Conservation (phyloP, 1,140 invertebrate species). For the Arctopsyche grandis region DNA sequence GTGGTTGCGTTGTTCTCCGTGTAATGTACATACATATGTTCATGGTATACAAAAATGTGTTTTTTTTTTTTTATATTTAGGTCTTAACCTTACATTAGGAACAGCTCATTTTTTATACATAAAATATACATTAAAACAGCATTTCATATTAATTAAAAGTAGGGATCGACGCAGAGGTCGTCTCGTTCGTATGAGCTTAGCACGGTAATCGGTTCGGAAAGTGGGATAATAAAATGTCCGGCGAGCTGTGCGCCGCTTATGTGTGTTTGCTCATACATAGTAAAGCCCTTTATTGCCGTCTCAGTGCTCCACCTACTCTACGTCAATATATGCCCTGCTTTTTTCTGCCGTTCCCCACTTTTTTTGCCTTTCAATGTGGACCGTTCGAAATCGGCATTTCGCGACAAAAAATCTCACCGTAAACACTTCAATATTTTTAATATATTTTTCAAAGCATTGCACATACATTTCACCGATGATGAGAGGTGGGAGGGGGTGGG, state of each 20-base stretch:
- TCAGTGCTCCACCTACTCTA: constrained; percentile 7
- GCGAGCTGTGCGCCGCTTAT: constrained; percentile 30
- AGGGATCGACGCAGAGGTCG: constrained; percentile 17
- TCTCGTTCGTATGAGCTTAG: constrained; percentile 25
- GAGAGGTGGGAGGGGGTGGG: too few species aligned
- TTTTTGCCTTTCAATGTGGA: not conserved
- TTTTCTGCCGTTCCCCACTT: not conserved
- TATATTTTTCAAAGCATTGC: too few species aligned
- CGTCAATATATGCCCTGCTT: not conserved
- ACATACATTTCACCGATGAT: too few species aligned
- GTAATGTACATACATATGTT: too few species aligned
- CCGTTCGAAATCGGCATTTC: not conserved
- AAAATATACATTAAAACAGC: too few species aligned
- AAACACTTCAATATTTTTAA: too few species aligned
- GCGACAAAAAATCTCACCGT: not conserved
- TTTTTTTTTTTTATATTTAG: too few species aligned
- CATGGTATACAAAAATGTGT: too few species aligned
- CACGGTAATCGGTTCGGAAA: constrained; percentile 40
- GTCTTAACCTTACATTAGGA: too few species aligned
- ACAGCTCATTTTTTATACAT: too few species aligned
- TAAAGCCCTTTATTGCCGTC: constrained; percentile 44
- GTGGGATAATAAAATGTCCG: constrained; percentile 45
- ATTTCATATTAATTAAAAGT: too few species aligned
- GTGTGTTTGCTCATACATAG: constrained; percentile 39
- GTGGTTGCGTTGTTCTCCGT: too few species aligned